These are phyloP conservation scores for Dromius quadrimaculatus DNA, from an alignment of 2,888 invertebrate species.

Conservation along the genomic window DNA sequence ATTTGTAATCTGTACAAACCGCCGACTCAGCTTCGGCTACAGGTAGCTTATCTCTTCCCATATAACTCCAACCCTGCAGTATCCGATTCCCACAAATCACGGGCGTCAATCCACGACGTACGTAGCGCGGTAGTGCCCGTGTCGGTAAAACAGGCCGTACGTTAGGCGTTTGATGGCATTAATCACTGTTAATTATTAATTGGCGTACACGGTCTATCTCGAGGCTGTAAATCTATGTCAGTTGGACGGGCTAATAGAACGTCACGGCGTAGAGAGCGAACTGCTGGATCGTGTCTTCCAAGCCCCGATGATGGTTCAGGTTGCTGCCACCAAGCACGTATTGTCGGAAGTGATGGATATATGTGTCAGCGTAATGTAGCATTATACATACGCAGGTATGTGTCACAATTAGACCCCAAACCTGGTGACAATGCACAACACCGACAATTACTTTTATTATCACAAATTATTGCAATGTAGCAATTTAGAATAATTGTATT, in stretches of 20 bases:
- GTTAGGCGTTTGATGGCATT: conserved; percentile 48
- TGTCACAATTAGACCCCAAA: conserved; percentile 21
- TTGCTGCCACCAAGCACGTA: conserved; percentile 4
- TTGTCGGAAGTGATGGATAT: conserved; percentile 31
- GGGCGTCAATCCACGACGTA: conserved; percentile 38
- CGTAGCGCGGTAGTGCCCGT: conserved; percentile 2
- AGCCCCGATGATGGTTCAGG: conserved; percentile 1
- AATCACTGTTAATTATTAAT: conserved; percentile 51
- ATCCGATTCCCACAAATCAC: conserved; percentile 42
- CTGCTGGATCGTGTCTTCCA: conserved; percentile 7
- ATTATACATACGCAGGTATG: conserved; percentile 14
- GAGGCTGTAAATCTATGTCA: conserved; percentile 47
- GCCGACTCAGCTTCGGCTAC: conserved; percentile 11
- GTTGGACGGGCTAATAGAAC: conserved; percentile 39
- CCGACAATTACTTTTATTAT: too few relatives aligned
- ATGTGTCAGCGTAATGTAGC: conserved; percentile 25
- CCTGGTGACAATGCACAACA: too few relatives aligned
- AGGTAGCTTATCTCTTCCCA: conserved; percentile 7
- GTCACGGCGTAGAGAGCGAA: background rate
- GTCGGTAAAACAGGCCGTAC: conserved; percentile 34
- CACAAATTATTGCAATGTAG: too few relatives aligned
- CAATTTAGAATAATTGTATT: too few relatives aligned
- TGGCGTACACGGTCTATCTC: conserved; percentile 44
- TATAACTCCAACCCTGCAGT: too few relatives aligned
- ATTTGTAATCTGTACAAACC: conserved; percentile 24